Evolutionary conservation across 2,797 vertebrate genomes (phyloP).

Genomic region (Pristis pectinata): DNA sequence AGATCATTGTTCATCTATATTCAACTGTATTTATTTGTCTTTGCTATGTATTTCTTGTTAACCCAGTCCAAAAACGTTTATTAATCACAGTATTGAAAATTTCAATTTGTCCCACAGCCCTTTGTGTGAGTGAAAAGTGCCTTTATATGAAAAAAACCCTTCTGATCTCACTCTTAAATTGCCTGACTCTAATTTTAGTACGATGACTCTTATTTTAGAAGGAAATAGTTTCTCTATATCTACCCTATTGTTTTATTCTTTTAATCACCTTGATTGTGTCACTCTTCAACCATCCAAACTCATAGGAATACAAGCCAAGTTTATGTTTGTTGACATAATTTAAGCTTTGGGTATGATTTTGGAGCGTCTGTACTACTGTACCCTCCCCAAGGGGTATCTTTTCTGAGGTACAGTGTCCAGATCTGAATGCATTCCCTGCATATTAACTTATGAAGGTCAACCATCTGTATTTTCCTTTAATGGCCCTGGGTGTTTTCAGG

Average conservation of each 20-base stretch:
- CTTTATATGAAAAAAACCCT: background rate
- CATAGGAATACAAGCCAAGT: background rate
- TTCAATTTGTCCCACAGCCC: background rate
- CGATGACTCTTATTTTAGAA: background rate
- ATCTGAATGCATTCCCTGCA: background rate
- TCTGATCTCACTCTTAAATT: background rate
- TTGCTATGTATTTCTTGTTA: background rate
- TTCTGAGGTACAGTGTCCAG: background rate
- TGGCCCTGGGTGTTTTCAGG: background rate
- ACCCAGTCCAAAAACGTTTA: background rate
- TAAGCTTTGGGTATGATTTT: background rate
- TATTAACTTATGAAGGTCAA: background rate
- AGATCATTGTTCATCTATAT: background rate
- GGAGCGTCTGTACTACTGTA: background rate
- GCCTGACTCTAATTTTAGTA: background rate
- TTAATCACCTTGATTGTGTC: constrained; percentile 4
- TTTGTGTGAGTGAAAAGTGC: background rate
- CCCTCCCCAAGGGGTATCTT: background rate
- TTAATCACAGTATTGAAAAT: background rate
- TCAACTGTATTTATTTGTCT: background rate
- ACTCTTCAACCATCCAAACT: background rate
- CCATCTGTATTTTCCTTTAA: constrained; percentile 19
- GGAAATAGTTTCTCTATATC: constrained; percentile 7
- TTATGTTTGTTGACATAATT: background rate
- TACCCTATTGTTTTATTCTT: background rate